Percentiles rank a stretch among this genome's conserved stretches.
Evolutionary conservation across 2,888 invertebrate species (phyloP).

Genomic region (Drosophila hamatofila): DNA sequence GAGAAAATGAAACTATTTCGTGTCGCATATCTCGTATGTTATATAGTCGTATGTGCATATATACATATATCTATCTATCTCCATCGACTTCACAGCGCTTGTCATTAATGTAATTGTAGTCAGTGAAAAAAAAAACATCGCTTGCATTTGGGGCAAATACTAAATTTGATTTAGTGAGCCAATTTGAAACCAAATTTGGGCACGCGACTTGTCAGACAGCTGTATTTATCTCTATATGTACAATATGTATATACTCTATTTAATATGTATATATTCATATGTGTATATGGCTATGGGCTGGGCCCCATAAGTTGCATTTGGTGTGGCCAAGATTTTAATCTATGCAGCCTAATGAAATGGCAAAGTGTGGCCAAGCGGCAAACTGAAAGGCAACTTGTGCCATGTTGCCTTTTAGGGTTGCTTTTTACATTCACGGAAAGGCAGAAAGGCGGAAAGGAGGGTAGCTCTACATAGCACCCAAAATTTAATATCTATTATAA

Average conservation of each 20-base stretch:
- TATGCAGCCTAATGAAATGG: constrained; percentile 41
- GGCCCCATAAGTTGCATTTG: constrained; percentile 25
- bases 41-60: not conserved
- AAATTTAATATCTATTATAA: not conserved
- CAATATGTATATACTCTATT: not conserved
- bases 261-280: constrained; percentile 3
- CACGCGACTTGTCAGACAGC: constrained; percentile 41
- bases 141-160: constrained; percentile 55
- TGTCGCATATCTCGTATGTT: constrained; percentile 38
- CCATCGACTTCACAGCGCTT: constrained; percentile 24
- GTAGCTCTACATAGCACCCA: constrained; percentile 6
- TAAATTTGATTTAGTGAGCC: constrained; percentile 45
- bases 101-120: constrained; percentile 58
- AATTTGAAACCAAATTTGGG: constrained; percentile 26
- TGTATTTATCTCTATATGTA: constrained; percentile 4
- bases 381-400: not conserved
- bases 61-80: constrained; percentile 14
- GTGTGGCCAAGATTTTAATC: constrained; percentile 46
- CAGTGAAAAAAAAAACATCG: constrained; percentile 7
- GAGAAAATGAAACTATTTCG: constrained; percentile 48
- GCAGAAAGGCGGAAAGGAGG: constrained; percentile 8
- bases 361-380: constrained; percentile 17
- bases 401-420: constrained; percentile 17
- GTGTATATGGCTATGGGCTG: constrained; percentile 12
- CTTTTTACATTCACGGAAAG: not conserved